Conservation (phyloP, 2,113 vertebrate species). For the Camarhynchus parvulus region DNA sequence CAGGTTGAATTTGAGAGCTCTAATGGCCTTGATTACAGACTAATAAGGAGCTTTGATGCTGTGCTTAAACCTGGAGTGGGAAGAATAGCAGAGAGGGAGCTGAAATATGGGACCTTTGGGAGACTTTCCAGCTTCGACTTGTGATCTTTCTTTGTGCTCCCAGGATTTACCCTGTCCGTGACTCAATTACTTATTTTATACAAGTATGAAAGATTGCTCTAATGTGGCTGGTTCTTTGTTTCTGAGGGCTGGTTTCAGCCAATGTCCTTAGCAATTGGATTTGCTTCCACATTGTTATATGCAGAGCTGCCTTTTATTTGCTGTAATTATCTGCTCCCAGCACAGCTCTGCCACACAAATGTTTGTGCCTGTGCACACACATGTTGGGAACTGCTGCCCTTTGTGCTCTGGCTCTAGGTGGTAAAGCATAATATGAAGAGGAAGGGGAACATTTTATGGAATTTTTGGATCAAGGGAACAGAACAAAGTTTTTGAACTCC, state of each 20-base stretch:
- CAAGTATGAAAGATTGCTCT: conserved; percentile 42
- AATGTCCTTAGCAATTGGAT: neutral
- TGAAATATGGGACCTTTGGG: neutral
- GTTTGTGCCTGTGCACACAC: neutral
- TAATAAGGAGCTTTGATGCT: neutral
- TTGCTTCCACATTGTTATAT: conserved; percentile 16
- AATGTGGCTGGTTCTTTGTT: conserved; percentile 38
- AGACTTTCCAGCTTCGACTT: neutral
- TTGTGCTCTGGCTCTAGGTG: neutral
- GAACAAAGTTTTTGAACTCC: neutral
- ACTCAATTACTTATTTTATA: conserved; percentile 28
- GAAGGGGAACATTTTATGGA: neutral
- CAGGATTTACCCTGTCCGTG: neutral
- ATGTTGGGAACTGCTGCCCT: neutral
- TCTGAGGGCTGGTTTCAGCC: neutral
- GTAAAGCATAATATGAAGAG: neutral
- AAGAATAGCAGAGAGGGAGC: conserved; percentile 1
- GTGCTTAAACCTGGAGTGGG: neutral
- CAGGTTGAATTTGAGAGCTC: neutral
- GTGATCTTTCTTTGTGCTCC: conserved; percentile 26
- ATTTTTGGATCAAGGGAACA: conserved; percentile 19
- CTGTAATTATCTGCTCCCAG: conserved; percentile 15
- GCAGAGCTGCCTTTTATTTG: conserved; percentile 51
- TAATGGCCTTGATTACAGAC: conserved; percentile 7
- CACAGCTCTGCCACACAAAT: neutral